Percentiles rank a stretch among this genome's conserved stretches.
These are phyloP conservation scores for Oryzaephilus surinamensis DNA, from an alignment of 1,140 invertebrate species.

Conservation along the genomic window DNA sequence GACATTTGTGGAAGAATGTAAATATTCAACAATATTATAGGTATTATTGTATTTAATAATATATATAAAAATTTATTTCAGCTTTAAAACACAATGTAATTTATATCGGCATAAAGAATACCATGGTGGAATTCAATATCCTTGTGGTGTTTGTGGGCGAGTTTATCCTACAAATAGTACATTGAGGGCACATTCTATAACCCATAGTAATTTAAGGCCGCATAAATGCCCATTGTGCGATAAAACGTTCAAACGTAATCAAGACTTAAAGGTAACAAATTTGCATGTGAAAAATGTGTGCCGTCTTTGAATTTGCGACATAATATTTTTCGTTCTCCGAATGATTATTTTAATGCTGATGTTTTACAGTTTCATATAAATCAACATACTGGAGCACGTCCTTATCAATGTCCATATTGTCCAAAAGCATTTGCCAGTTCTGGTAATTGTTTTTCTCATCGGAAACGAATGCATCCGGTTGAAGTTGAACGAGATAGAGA, in stretches of 20 bases:
- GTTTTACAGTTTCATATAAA: constrained; percentile 57
- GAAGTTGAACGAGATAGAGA: constrained; percentile 32
- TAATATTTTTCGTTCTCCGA: not conserved
- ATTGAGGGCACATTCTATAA: constrained; percentile 57
- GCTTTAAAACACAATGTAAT: constrained; percentile 59
- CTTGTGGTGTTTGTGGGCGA: constrained; percentile 54
- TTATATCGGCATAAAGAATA: constrained; percentile 54
- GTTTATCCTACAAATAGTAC: constrained; percentile 61
- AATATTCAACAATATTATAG: constrained; percentile 38
- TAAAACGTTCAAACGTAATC: constrained; percentile 65
- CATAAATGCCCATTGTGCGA: constrained; percentile 60
- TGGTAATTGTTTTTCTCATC: constrained; percentile 66
- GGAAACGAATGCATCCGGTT: constrained; percentile 60
- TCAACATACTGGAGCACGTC: constrained; percentile 69
- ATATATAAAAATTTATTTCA: constrained; percentile 33
- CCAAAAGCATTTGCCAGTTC: constrained; percentile 67
- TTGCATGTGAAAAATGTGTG: constrained; percentile 1
- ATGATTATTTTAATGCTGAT: too few relatives aligned
- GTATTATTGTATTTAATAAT: not conserved
- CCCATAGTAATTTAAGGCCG: constrained; percentile 57
- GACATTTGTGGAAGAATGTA: constrained; percentile 59
- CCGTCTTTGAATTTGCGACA: not conserved
- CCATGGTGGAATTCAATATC: constrained; percentile 51
- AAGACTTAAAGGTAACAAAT: constrained; percentile 53
- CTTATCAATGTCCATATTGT: constrained; percentile 73